Evolutionary conservation across 2,113 vertebrate species (phyloP).

Genomic region (Euleptes europaea): DNA sequence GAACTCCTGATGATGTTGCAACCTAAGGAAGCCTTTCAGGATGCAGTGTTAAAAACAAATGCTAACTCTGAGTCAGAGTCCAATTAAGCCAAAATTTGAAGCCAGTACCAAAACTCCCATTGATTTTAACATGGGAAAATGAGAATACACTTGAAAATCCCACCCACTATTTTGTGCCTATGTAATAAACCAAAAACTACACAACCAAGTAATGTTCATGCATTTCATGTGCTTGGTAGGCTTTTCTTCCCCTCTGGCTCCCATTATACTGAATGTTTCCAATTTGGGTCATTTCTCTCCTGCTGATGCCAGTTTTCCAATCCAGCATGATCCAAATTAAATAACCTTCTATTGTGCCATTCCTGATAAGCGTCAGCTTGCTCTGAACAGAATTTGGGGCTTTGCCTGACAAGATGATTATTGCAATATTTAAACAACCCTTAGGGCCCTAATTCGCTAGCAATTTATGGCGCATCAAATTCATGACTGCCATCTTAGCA

Average conservation of each 20-base stretch:
- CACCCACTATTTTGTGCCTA: background rate
- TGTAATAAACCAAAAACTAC: background rate
- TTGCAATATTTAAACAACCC: constrained; percentile 70
- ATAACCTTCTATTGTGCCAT: constrained; percentile 71
- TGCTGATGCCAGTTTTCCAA: constrained; percentile 68
- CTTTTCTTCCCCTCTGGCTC: constrained; percentile 48
- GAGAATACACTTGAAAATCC: constrained; percentile 18
- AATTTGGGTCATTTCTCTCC: constrained; percentile 63
- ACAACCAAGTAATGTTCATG: constrained; percentile 22
- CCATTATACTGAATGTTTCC: constrained; percentile 53
- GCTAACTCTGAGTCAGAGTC: background rate
- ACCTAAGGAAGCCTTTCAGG: background rate
- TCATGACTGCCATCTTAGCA: background rate
- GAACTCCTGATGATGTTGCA: background rate
- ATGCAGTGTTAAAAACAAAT: background rate
- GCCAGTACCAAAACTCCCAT: background rate
- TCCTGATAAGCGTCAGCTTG: constrained; percentile 67
- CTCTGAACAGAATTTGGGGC: constrained; percentile 61
- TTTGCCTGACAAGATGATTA: constrained; percentile 68
- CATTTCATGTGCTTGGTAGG: constrained; percentile 20
- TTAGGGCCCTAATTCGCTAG: constrained; percentile 55
- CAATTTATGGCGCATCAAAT: constrained; percentile 46
- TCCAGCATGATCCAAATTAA: constrained; percentile 68
- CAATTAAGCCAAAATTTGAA: constrained; percentile 14
- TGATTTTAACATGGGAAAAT: background rate